Base-by-base conservation (phyloP, 2,797 vertebrate species). In the Characodon lateralis region DNA sequence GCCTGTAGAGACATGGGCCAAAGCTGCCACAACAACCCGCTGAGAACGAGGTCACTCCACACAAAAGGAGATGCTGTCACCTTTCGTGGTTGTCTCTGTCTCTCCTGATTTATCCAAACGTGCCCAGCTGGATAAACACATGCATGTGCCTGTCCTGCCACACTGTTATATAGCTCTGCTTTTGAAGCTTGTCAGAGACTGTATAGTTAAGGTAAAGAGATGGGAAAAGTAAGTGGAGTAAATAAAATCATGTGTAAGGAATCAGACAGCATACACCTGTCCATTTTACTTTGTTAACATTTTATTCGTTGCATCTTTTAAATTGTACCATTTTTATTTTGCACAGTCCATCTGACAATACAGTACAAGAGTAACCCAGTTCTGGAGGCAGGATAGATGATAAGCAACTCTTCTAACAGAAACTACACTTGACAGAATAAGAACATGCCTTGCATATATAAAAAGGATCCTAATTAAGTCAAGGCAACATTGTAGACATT, bases 41-140 rank as follows among this genome's bases (percentile, higher is more conserved):
- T 84, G 91, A 68, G 91, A 88, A 80, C 77, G 79, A 93, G 91
- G 92, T 92, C 91, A 87, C 80, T 83, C 85, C 26, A 31, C 26
- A 74, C 86, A 82, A 86, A 78, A 88, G 85, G 85, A 92, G 86
- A 84, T 72, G 85, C 84, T 90, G 89, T 90, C 89, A 91, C 87
- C 88, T 89, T 83, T 89, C 81, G 79, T 81, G 50, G 76, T 80
- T 20, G 3, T 83, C 74, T 74, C 76, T 39, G 70, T 81, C 72
- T 59, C 69, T 74, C 59, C 41, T 48, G 51, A 71, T 77, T 78
- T 63, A 72, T 82, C 71, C 58, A 53, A 79, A 56, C 26, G 56
- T 55, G 66, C 75, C 69, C n/a, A 7, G 76, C 78, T 55, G 73
- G 77, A 73, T 68, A 81, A 86, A 86, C 78, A 81, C 77, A 43